phyloP scores from a whole-genome alignment of 2,888 invertebrate species.

The Diarsia brunnea region DNA sequence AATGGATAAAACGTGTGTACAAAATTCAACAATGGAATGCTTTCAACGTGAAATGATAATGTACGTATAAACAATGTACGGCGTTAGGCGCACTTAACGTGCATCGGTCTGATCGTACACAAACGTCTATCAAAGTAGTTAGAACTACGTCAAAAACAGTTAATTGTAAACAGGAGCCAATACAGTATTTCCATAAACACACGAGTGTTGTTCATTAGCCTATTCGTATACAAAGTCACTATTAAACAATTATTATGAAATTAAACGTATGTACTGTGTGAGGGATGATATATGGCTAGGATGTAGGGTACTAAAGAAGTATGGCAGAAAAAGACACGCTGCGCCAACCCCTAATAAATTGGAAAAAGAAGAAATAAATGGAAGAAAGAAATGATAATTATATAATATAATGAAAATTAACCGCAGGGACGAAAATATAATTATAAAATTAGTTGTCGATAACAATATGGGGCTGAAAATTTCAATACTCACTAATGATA shows the following conservation, averaged over 20 bases:
- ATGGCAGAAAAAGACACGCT: not conserved
- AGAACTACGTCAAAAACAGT: conserved; percentile 47
- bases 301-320: not conserved
- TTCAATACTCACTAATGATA: conserved; percentile 89
- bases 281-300: not conserved
- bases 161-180: conserved; percentile 31
- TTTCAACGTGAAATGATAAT: conserved; percentile 51
- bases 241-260: not conserved
- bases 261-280: not conserved
- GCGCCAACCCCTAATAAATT: not conserved
- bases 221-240: not conserved
- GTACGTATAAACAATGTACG: conserved; percentile 42
- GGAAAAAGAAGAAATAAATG: too few relatives aligned
- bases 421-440: not conserved
- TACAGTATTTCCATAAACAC: conserved; percentile 14
- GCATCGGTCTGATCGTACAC: conserved; percentile 39
- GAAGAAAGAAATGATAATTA: not conserved
- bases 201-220: conserved; percentile 7
- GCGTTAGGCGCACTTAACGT: conserved; percentile 47
- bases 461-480: not conserved
- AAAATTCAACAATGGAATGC: conserved; percentile 48
- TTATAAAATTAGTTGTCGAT: not conserved
- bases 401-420: not conserved
- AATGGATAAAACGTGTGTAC: conserved; percentile 20
- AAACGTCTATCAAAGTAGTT: conserved; percentile 49